Conservation (phyloP, 2,797 vertebrate species). For the Furcifer pardalis region DNA sequence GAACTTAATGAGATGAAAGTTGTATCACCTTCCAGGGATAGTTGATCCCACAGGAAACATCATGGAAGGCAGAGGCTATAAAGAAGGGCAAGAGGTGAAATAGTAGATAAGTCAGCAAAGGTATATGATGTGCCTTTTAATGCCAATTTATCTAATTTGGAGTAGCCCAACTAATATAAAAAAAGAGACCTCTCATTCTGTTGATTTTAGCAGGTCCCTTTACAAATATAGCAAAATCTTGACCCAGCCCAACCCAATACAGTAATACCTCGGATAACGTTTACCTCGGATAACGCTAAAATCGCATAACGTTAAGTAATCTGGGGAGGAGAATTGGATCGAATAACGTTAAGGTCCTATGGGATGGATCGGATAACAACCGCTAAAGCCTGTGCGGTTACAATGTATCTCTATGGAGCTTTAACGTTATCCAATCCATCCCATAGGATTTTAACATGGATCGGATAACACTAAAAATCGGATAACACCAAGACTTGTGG, state of each 20-base stretch:
- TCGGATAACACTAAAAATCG: no score
- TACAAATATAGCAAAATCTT: neutral
- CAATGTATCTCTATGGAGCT: no score
- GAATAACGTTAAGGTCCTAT: no score
- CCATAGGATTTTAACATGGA: no score
- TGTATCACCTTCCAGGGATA: neutral
- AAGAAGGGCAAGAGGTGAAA: neutral
- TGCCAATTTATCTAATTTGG: neutral
- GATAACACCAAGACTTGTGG: no score
- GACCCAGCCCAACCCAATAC: neutral
- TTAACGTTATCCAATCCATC: no score
- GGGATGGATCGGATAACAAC: no score
- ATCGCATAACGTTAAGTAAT: no score
- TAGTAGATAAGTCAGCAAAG: neutral
- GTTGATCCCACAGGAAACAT: neutral
- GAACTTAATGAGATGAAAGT: neutral
- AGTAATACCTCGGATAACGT: no score
- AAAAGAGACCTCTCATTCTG: neutral
- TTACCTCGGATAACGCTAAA: no score
- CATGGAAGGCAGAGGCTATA: neutral
- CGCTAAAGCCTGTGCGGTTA: no score
- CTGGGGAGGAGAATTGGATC: no score
- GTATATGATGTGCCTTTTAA: neutral
- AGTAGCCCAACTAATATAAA: neutral
- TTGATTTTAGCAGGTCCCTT: neutral